Evolutionary conservation across 37 sponge, comb jelly and placozoan genomes (phyloP).

Genomic region (Hexactinellida sp.): DNA sequence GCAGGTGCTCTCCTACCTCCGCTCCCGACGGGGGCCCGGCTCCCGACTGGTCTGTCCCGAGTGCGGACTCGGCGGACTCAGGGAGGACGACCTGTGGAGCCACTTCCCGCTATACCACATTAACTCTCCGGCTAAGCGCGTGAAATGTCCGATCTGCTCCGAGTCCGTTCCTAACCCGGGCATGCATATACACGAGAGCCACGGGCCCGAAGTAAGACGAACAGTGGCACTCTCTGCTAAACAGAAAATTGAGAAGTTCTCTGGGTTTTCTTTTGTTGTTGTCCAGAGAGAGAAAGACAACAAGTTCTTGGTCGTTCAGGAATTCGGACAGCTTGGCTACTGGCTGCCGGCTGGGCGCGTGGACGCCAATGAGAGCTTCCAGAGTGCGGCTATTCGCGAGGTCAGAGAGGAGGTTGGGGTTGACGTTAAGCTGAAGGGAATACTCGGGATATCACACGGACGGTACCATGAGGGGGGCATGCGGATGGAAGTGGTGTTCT

Average conservation of each 20-base stretch:
- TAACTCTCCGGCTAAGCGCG: background rate
- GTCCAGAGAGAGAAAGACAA: background rate
- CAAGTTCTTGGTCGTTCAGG: constrained; percentile 18
- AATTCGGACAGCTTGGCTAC: constrained; percentile 4
- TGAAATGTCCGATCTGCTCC: background rate
- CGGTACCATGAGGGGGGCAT: background rate
- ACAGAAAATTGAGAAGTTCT: background rate
- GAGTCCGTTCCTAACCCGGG: background rate
- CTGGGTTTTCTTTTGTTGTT: constrained; percentile 6
- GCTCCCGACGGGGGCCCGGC: background rate
- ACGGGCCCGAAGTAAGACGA: background rate
- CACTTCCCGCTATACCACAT: constrained; percentile 3
- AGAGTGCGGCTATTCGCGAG: background rate
- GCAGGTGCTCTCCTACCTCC: constrained; percentile 4
- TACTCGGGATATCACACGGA: background rate
- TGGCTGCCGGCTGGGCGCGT: background rate
- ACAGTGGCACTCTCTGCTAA: background rate
- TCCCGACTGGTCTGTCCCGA: background rate
- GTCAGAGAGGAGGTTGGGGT: background rate
- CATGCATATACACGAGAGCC: background rate
- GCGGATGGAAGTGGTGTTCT: constrained; percentile 8
- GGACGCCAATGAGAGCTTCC: background rate
- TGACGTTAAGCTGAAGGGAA: background rate
- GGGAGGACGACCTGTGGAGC: background rate
- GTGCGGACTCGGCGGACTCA: background rate